Evolutionary conservation across 2,888 invertebrate species (phyloP), one percentile per base, ranked within the genome.

Genomic region (Alloscopus bannaensis): DNA sequence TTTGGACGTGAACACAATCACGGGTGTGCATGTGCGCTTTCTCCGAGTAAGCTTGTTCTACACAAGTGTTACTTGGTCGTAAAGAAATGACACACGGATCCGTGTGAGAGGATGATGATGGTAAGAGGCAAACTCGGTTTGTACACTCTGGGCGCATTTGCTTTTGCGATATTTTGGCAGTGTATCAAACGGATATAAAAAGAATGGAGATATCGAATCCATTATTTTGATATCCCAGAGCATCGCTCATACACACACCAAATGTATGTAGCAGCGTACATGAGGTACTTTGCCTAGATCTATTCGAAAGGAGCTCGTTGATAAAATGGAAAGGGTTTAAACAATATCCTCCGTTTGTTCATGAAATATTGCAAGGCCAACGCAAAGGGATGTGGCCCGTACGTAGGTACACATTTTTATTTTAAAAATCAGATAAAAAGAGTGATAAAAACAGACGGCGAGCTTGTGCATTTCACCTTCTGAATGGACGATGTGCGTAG

Each of bases 171-270:
- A 36, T 52, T n/a, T 65, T 73, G 73, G 73, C 73, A 73, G 45
- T 73, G 64, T 57, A 73, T 73, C 73, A 73, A 73, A 45, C 26
- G 18, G 13, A 3, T 45, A 65, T 57, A 29, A 65, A 57, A 50
- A 36, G 45, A 42, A 65, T 73, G 64, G 45, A 55, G 26, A 65
- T 65, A 65, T 65, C 65, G 20, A 45, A 65, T 16, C 52, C 52
- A 65, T 64, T 73, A 57, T 73, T 45, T 65, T 6, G n/a, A n/a
- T 18, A 47, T 13, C n/a, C n/a, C n/a, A n/a, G n/a, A n/a, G n/a
- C n/a, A n/a, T n/a, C n/a, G n/a, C n/a, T n/a, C n/a, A n/a, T n/a
- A n/a, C n/a, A n/a, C n/a, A n/a, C n/a, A n/a, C n/a, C n/a, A n/a
- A n/a, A n/a, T n/a, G n/a, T n/a, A n/a, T n/a, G n/a, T n/a, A n/a